A percentile compares a stretch with the other conserved stretches of the same genome.
Evolutionary conservation across 2,113 vertebrate genomes (phyloP).

Genomic region (Hippocampus abdominalis): DNA sequence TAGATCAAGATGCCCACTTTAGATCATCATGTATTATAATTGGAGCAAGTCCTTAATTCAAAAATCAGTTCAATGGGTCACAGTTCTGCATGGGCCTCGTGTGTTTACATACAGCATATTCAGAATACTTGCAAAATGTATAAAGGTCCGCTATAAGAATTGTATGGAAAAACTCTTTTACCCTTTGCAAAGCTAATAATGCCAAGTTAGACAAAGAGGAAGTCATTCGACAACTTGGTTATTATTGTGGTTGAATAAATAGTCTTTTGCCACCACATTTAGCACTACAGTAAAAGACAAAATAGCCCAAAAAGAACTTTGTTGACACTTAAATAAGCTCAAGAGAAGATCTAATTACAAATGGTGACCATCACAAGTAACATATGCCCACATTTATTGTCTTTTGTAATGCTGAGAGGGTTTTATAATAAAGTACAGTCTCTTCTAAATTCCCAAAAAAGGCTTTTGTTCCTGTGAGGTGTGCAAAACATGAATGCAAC

Average conservation of each 20-base stretch:
- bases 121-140: neutral
- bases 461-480: neutral
- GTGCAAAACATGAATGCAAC: neutral
- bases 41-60: conserved; percentile 36
- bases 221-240: too few species aligned
- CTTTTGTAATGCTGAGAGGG: neutral
- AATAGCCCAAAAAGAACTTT: neutral
- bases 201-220: neutral
- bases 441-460: too few species aligned
- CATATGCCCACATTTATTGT: too few species aligned
- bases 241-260: neutral
- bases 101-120: neutral
- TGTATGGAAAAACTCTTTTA: neutral
- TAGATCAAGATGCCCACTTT: conserved; percentile 61
- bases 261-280: neutral
- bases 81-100: conserved; percentile 15
- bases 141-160: too few species aligned
- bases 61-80: conserved; percentile 34
- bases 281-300: neutral
- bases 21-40: conserved; percentile 54
- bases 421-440: neutral
- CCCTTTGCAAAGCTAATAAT: neutral
- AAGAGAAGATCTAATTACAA: neutral
- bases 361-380: neutral
- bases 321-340: neutral